Evolutionary conservation across 2,888 invertebrate species (phyloP), one percentile per base, ranked within the genome.

Genomic region (Lasioglossum zephyrum): DNA sequence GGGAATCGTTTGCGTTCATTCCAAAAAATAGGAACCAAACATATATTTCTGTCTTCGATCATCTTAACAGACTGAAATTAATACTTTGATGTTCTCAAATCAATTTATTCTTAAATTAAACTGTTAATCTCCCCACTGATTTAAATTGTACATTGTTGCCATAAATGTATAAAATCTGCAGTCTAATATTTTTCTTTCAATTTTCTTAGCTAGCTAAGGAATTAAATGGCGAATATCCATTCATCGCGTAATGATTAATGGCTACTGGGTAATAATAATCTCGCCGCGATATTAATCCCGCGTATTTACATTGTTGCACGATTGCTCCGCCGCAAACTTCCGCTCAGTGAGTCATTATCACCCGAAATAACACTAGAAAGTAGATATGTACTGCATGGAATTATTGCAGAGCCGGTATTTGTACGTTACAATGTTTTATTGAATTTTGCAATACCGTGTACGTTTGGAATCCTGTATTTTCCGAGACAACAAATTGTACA

Each of bases 191-290:
- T 13, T 26, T 13, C 26, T 60, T 60, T 4, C 5, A 41, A 11
- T 11, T 41, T 41, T 41, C 69, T 69, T 41, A 69, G n/a, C 69
- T 18, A 6, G 31, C 22, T 18, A 11, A 76, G 49, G 41, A 63
- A 82, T 57, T 75, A 72, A 26, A 53, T 31, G 31, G 41, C n/a
- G 26, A 73, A 73, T 69, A 53, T 76, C 73, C 44, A 26, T 11
- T 16, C 41, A 49, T 31, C 36, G n/a, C 16, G 53, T 36, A 57
- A 77, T 84, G 86, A 86, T 86, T 84, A 78, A 86, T 86, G 85
- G 78, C 78, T 78, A 78, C 22, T 36, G 73, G 75, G 69, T 47
- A 4, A 84, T 81, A 81, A 86, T 86, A 73, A 86, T 73, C 75
- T 36, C 75, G n/a, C n/a, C 53, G 63, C 53, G 66, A 78, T 75